phyloP scores from a whole-genome alignment of 2,888 invertebrate species.

The Elysia crispata region DNA sequence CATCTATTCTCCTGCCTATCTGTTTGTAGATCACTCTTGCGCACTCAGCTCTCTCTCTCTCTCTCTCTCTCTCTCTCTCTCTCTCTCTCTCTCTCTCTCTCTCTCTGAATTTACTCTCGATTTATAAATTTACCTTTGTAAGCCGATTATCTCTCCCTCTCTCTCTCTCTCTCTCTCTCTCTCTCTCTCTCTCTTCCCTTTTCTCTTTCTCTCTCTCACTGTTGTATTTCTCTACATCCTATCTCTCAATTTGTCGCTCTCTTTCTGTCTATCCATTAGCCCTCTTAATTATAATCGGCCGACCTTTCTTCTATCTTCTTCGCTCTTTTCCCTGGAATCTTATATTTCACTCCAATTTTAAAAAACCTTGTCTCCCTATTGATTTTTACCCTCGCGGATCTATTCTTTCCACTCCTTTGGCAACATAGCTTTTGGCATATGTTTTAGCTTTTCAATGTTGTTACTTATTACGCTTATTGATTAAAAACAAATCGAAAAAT shows the following conservation, averaged over 20 bases:
- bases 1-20: slow-evolving; percentile 17
- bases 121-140: no score
- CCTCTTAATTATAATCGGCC: neutral
- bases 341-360: slow-evolving; percentile 28
- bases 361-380: slow-evolving; percentile 10
- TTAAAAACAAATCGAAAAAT: no score
- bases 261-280: neutral
- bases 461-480: no score
- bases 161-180: slow-evolving; percentile 44
- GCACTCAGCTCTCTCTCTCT: no score
- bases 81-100: neutral
- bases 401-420: no score
- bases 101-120: no score
- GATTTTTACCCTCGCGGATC: no score
- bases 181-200: slow-evolving; percentile 43
- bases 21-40: slow-evolving; percentile 10
- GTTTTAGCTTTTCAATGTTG: no score
- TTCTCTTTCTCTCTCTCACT: slow-evolving; percentile 19
- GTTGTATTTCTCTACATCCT: neutral
- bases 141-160: slow-evolving; percentile 24
- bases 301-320: slow-evolving; percentile 31
- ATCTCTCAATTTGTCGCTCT: slow-evolving; percentile 17
- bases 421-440: no score
- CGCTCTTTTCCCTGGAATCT: slow-evolving; percentile 25
- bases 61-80: neutral